Evolutionary conservation across 1,140 invertebrate species (phyloP).

Genomic region (Bicyclus anynana): DNA sequence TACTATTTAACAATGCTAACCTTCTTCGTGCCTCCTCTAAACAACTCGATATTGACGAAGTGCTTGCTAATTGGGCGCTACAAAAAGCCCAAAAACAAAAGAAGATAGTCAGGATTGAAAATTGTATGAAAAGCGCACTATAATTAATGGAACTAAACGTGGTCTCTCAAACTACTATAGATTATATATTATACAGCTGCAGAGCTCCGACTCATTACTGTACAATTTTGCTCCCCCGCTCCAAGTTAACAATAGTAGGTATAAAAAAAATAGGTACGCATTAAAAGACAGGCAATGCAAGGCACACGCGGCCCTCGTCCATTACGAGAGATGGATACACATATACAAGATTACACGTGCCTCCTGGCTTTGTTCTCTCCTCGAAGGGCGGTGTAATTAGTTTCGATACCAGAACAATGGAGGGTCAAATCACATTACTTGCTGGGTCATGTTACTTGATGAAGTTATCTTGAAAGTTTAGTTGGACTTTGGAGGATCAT

Average conservation of each 20-base stretch:
- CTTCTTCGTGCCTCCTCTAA: no score
- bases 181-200: constrained; percentile 23
- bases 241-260: constrained; percentile 31
- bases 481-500: neutral
- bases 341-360: constrained; percentile 24
- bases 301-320: constrained; percentile 3
- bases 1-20: no score
- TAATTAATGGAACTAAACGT: neutral
- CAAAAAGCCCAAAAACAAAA: no score
- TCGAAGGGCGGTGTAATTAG: constrained; percentile 23
- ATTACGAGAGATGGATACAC: constrained; percentile 20
- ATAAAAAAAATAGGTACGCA: constrained; percentile 37
- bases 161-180: neutral
- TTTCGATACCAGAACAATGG: constrained; percentile 19
- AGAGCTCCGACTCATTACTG: constrained; percentile 50
- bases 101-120: neutral
- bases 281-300: constrained; percentile 12
- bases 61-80: neutral
- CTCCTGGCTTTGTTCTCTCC: constrained; percentile 20
- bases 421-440: constrained; percentile 37
- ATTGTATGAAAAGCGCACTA: no score
- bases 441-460: constrained; percentile 50
- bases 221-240: constrained; percentile 41
- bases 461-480: constrained; percentile 27
- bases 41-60: no score